These are phyloP conservation scores for Hyperoplus immaculatus DNA, from an alignment of 2,797 vertebrate species.

Conservation along the genomic window DNA sequence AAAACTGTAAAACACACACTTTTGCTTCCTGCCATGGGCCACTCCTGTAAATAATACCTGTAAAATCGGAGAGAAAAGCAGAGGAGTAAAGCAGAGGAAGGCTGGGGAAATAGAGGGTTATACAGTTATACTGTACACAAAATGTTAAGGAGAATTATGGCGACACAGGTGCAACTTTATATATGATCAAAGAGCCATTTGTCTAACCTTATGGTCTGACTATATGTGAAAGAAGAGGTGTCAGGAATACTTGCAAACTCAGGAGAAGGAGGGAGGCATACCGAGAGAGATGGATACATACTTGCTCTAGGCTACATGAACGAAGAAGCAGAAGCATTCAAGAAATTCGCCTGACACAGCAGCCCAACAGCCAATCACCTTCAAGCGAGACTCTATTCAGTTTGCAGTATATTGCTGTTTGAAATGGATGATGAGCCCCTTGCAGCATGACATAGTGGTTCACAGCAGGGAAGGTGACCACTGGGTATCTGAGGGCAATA, in stretches of 20 bases:
- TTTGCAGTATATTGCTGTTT: conserved; percentile 32
- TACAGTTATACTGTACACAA: conserved; percentile 32
- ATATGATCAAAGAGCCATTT: conserved; percentile 44
- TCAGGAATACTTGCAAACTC: conserved; percentile 49
- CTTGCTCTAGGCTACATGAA: conserved; percentile 29
- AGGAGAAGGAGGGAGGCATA: conserved; percentile 26
- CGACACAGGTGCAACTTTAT: conserved; percentile 43
- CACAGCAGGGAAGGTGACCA: conserved; percentile 27
- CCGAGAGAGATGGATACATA: conserved; percentile 37
- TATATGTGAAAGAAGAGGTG: conserved; percentile 7
- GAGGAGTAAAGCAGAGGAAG: conserved; percentile 32
- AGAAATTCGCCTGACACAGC: conserved; percentile 43
- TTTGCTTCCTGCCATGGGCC: conserved; percentile 50
- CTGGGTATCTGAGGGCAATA: conserved; percentile 21
- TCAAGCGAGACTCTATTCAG: conserved; percentile 18
- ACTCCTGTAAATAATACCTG: conserved; percentile 72
- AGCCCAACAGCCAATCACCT: conserved; percentile 38
- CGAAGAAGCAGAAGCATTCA: conserved; percentile 37
- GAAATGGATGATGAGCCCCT: conserved; percentile 51
- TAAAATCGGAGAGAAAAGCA: conserved; percentile 49
- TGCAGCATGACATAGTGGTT: conserved; percentile 25
- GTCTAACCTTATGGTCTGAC: conserved; percentile 34
- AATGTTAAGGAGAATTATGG: conserved; percentile 56
- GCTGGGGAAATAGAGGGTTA: conserved; percentile 46
- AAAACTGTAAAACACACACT: conserved; percentile 25